A percentile compares a stretch with the other conserved stretches of the same genome.
Evolutionary conservation across 2,888 invertebrate species (phyloP).

Genomic region (Plutella xylostella): DNA sequence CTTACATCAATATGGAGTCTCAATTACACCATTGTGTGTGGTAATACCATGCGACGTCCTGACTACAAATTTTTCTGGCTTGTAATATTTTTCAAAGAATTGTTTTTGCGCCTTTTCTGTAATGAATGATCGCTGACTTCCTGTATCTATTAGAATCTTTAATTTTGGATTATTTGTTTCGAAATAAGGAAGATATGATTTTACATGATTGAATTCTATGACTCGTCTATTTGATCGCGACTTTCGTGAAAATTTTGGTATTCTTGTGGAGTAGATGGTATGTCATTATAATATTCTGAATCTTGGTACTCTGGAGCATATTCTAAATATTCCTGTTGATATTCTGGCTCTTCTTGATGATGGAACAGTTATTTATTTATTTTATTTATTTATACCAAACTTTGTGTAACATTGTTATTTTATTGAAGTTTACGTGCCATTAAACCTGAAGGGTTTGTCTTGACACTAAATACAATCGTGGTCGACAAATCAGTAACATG

Average conservation of each 20-base stretch:
- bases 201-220: slow-evolving; percentile 13
- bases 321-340: not conserved
- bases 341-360: not conserved
- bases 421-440: too few relatives aligned
- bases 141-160: slow-evolving; percentile 15
- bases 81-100: slow-evolving; percentile 12
- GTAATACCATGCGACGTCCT: slow-evolving; percentile 14
- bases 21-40: slow-evolving; percentile 9
- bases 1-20: slow-evolving; percentile 1
- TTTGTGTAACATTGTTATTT: too few relatives aligned
- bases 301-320: not conserved
- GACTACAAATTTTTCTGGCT: slow-evolving; percentile 12
- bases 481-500: too few relatives aligned
- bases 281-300: slow-evolving; percentile 7
- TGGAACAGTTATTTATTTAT: too few relatives aligned
- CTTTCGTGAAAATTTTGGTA: not conserved
- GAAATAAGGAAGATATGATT: slow-evolving; percentile 13
- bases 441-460: too few relatives aligned
- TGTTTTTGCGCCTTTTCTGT: slow-evolving; percentile 6
- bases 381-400: too few relatives aligned
- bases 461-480: too few relatives aligned
- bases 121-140: slow-evolving; percentile 17
- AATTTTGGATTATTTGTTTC: slow-evolving; percentile 12
- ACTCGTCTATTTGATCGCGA: not conserved
- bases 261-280: slow-evolving; percentile 6